These are phyloP conservation scores for Macrocentrus cingulum DNA, from an alignment of 1,140 invertebrate genomes.

Conservation along the genomic window DNA sequence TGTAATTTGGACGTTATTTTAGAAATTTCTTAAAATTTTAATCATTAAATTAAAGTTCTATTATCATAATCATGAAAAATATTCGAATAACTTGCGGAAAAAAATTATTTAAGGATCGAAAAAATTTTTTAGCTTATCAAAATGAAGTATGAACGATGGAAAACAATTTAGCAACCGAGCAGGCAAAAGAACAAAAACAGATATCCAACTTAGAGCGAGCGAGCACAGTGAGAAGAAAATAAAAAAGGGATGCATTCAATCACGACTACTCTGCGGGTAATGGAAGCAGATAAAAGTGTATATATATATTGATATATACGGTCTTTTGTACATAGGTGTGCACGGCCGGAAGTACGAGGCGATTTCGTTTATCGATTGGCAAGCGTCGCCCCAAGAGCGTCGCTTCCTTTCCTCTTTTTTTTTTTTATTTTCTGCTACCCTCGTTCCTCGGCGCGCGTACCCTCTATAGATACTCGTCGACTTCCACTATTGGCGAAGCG, in stretches of 20 bases:
- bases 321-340: neutral
- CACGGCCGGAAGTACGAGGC: slow-evolving; percentile 20
- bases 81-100: too few species aligned
- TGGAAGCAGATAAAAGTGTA: neutral
- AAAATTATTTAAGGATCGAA: too few species aligned
- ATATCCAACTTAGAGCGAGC: too few species aligned
- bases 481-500: slow-evolving; percentile 56
- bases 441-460: neutral
- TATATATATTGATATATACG: neutral
- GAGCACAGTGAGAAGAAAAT: neutral
- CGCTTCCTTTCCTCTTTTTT: slow-evolving; percentile 3
- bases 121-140: too few species aligned
- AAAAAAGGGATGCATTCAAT: too few species aligned
- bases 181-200: neutral
- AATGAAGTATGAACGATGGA: too few species aligned
- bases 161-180: too few species aligned
- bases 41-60: too few species aligned
- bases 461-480: slow-evolving; percentile 37
- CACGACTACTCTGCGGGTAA: neutral
- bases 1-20: too few species aligned
- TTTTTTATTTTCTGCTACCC: slow-evolving; percentile 1
- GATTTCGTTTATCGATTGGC: slow-evolving; percentile 28
- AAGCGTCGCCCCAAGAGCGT: slow-evolving; percentile 15
- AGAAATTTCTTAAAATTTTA: too few species aligned
- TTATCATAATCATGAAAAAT: too few species aligned